These are phyloP conservation scores for Silurus glanis DNA, from an alignment of 2,113 vertebrate species.

Conservation along the genomic window DNA sequence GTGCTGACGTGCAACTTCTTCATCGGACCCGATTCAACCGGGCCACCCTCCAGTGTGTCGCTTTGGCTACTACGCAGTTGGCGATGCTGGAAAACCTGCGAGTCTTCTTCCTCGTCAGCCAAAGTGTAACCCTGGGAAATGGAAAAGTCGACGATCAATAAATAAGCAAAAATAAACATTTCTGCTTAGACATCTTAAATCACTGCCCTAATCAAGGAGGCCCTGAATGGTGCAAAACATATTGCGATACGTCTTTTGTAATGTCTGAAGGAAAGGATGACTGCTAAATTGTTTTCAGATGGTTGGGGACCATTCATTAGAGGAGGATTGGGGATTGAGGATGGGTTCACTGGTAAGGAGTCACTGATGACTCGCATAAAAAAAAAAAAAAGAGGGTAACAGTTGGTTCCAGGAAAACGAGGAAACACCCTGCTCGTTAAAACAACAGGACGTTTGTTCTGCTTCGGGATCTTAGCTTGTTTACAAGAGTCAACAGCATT, in stretches of 20 bases:
- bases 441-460: constrained; percentile 43
- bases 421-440: constrained; percentile 37
- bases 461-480: not conserved
- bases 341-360: constrained; percentile 37
- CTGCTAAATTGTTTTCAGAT: constrained; percentile 23
- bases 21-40: constrained; percentile 93
- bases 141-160: not conserved
- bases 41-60: constrained; percentile 83
- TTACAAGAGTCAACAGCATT: constrained; percentile 24
- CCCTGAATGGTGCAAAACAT: not conserved
- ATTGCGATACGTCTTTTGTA: not conserved
- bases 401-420: constrained; percentile 14
- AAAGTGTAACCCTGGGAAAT: constrained; percentile 89
- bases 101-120: constrained; percentile 95
- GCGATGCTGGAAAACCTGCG: constrained; percentile 92
- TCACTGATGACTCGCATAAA: constrained; percentile 34
- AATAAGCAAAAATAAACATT: constrained; percentile 30
- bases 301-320: constrained; percentile 18
- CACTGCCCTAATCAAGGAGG: not conserved
- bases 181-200: constrained; percentile 14
- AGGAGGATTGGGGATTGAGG: constrained; percentile 27
- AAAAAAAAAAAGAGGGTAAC: not conserved
- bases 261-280: constrained; percentile 22
- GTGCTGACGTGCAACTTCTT: constrained; percentile 98
- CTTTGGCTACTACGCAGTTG: constrained; percentile 84